Base-by-base conservation (phyloP, 2,888 invertebrate species). In the Allolobophora icterica region DNA sequence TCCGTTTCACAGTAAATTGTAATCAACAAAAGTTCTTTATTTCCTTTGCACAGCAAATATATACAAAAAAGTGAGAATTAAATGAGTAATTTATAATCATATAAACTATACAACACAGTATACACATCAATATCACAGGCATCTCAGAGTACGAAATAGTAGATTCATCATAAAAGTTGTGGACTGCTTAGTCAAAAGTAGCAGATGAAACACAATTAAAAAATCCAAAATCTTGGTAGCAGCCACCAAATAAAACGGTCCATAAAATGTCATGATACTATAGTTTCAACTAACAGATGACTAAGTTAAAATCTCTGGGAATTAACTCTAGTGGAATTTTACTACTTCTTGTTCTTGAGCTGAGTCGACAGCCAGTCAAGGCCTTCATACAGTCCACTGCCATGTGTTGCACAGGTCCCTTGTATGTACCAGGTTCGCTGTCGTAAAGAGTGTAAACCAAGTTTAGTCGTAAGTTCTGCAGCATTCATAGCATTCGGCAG, bases 401-500 rank as follows among this genome's bases (percentile, higher is more conserved):
- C 99, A 95, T 98, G 98, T 94, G 99, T 99, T 96, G 99, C 99
- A 96, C 99, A 99, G 6, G 96, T 96, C 0, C 96, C 95, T 93
- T 96, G 95, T 90, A 96, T 95, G 93, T 95, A 96, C 95, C 95
- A 96, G 98, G 98, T 98, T 96, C 99, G 98, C 96, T 99, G 99
- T 96, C 99, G 97, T 96, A 99, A 96, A 95, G 98, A 98, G 96
- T 99, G 99, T 96, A 99, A 97, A 93, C 99, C 99, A 96, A 99
- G 97, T 97, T 99, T 99, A 96, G 99, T 99, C 94, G 99, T 99
- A 94, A 99, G 98, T 96, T 99, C 99, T 93, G 99, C 99, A 93
- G 99, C 99, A 96, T 99, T 99, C 99, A 99, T 99, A 94, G 99
- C 99, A 96, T 99, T 99, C 95, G 99, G 99, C 96, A 99, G 97